Evolutionary conservation across 2,113 vertebrate species (phyloP).

Genomic region (Catharus fuscescens): DNA sequence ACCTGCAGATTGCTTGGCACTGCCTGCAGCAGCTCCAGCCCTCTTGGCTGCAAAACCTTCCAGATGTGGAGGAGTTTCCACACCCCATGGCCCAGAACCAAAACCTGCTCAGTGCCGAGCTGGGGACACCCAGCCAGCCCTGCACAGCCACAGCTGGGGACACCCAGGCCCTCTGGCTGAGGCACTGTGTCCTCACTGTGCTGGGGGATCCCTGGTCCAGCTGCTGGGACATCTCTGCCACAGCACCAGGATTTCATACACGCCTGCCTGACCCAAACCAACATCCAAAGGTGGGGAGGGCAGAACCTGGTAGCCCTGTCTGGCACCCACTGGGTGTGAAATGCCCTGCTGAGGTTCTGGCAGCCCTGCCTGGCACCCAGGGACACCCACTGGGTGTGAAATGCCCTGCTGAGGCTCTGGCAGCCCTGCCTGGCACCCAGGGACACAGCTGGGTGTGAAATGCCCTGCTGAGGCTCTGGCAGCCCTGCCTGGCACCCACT

Average conservation of each 20-base stretch:
- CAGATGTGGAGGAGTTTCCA: neutral
- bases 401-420: neutral
- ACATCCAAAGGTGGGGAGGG: accelerated
- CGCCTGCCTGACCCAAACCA: neutral
- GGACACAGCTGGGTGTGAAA: too few species aligned
- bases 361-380: neutral
- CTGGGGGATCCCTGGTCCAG: accelerated
- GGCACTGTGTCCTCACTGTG: accelerated
- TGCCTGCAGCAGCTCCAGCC: neutral
- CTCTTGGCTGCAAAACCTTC: neutral
- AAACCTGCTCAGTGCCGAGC: neutral
- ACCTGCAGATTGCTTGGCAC: neutral
- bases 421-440: neutral
- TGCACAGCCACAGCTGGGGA: accelerated
- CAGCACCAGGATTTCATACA: accelerated
- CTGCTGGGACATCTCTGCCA: neutral
- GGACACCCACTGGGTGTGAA: neutral
- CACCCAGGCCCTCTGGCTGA: neutral
- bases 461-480: too few species aligned
- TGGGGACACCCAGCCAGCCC: neutral
- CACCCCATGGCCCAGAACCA: accelerated
- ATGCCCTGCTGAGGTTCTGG: too few species aligned
- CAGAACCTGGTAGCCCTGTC: neutral
- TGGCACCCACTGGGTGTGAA: too few species aligned
- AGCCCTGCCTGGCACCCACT: neutral